Evolutionary conservation across 2,797 vertebrate species (phyloP).

Genomic region (Cyclopterus lumpus): DNA sequence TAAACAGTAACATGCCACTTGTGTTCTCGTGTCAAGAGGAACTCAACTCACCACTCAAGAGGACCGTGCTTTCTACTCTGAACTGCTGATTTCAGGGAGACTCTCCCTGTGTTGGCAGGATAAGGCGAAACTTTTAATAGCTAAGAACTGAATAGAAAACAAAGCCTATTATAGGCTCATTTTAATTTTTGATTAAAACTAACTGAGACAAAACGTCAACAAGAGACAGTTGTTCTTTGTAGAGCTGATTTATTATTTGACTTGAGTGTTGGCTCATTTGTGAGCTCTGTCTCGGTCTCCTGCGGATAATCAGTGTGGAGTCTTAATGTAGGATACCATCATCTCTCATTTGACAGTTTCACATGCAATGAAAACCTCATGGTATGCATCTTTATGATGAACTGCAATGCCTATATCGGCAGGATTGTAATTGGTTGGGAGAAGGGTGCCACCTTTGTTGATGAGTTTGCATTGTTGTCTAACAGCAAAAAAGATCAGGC

Average conservation of each 20-base stretch:
- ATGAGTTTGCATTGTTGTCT: conserved; percentile 8
- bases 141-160: not conserved
- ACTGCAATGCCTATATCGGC: not conserved
- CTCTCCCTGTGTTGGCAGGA: not conserved
- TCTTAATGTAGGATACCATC: not conserved
- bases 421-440: not conserved
- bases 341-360: not conserved
- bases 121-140: not conserved
- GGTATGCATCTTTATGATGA: not conserved
- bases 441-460: not conserved
- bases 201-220: not conserved
- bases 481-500: not conserved
- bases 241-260: not conserved
- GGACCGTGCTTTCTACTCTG: not conserved
- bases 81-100: not conserved
- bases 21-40: not conserved
- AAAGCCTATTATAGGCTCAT: not conserved
- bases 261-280: not conserved
- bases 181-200: too few species aligned
- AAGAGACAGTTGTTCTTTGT: not conserved
- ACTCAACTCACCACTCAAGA: not conserved
- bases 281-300: not conserved
- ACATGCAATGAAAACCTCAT: not conserved
- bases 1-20: not conserved
- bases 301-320: not conserved